Base-by-base conservation (phyloP, 1,140 invertebrate species). In the Teleogryllus occipitalis region DNA sequence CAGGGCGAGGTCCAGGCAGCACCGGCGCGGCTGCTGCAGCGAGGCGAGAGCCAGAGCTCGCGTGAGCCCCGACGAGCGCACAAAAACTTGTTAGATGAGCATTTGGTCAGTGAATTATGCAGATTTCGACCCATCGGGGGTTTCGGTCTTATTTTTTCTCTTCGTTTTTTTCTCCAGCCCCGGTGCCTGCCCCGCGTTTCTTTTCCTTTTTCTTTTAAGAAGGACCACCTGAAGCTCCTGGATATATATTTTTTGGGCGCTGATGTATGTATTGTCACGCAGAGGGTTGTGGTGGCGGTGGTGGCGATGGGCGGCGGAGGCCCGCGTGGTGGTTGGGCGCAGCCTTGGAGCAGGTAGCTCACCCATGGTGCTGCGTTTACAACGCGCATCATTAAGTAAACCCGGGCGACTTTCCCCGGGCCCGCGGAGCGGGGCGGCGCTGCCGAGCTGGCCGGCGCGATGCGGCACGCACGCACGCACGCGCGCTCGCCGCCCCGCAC, bases 51-150 rank as follows among this genome's bases (percentile, higher is more conserved):
- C 54, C 10, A 65, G 18, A 1, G 54, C 54, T 65, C 54, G 54
- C 54, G 54, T 65, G 54, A 65, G 54, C 10, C 27, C 27, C 54
- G 18, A 65, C 54, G 10, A 10, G 18, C 54, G 10, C 54, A 65
- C 54, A 65, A 65, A 65, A 65, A 65, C 54, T 65, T 65, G 54
- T 65, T 65, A 14, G 54, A 65, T 65, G 54, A 65, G 54, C 54
- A 65, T 65, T 65, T 65, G 54, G 54, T 65, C 54, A 65, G 54
- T 65, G 54, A 65, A 65, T 65, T 65, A 65, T 65, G 54, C 54
- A 65, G 54, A 65, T 65, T 65, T 65, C 54, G 18, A 65, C 54
- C 54, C 54, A 65, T 65, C 18, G 54, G 54, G 54, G 10, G 10
- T 65, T 65, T 10, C 54, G 54, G 10, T 65, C 2, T 65, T 39